Evolutionary conservation across 2,888 invertebrate genomes (phyloP).

Genomic region (Tineola bisselliella): DNA sequence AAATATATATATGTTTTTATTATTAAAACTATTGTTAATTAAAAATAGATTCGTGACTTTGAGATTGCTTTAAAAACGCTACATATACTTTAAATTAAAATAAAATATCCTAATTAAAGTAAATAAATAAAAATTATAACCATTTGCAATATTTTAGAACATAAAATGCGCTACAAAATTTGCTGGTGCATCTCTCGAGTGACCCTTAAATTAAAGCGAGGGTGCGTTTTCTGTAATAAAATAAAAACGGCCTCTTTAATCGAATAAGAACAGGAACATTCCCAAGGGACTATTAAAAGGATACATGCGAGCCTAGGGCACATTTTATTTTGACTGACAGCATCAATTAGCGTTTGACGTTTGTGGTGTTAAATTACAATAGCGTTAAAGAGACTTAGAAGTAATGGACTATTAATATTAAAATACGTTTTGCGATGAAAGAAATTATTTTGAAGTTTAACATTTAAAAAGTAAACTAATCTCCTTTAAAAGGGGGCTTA

Average conservation of each 20-base stretch:
- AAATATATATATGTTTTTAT: too few species aligned
- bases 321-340: constrained; percentile 61
- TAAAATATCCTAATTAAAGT: too few species aligned
- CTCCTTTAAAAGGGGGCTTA: too few species aligned
- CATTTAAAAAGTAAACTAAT: neutral
- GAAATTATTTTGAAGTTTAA: neutral
- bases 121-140: too few species aligned
- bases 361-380: constrained; percentile 59
- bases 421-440: constrained; percentile 2
- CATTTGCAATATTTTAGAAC: neutral
- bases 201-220: constrained; percentile 5
- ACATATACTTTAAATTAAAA: too few species aligned
- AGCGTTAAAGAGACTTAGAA: constrained; percentile 20
- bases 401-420: constrained; percentile 12
- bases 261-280: constrained; percentile 26
- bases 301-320: constrained; percentile 26
- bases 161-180: neutral
- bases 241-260: constrained; percentile 29
- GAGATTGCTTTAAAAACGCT: too few species aligned
- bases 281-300: constrained; percentile 42
- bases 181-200: constrained; percentile 5
- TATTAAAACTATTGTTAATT: too few species aligned
- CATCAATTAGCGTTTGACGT: constrained; percentile 62
- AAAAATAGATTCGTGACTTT: too few species aligned
- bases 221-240: constrained; percentile 18